Evolutionary conservation across 2,888 invertebrate genomes (phyloP), one percentile per base, ranked within the genome.

Genomic region (Crocallis elinguaria): DNA sequence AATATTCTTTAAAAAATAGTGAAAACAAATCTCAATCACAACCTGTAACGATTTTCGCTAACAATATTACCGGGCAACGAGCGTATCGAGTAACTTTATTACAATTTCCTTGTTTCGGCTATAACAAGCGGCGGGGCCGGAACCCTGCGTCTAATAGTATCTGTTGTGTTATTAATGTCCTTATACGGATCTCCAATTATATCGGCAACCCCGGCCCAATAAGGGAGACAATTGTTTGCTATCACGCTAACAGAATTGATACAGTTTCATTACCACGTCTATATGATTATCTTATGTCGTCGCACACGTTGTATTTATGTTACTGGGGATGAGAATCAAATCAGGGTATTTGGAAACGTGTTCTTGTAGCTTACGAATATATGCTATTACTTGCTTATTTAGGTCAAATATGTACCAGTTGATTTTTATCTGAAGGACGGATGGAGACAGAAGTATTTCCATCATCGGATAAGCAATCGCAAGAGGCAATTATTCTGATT

Each of bases 141-240:
- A 70, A 68, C 77, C 77, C 65, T 73, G 69, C 72, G 66, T 75
- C 80, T 81, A 83, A 85, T 85, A 75, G 77, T 79, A 85, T 83
- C 84, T 84, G 79, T 86, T 86, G 81, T 83, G 84, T 86, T 86
- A 86, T 87, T 87, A 86, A 87, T 86, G 82, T 76, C 79, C 75
- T 77, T 77, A 82, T 84, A 81, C 80, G 77, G 79, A 78, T 78
- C 79, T 84, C 82, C 82, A 86, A 87, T 87, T 85, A 84, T 83
- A 79, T 80, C 71, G 71, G 69, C 65, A 68, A 64, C 65, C 60
- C 62, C 64, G 70, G 66, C 68, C 67, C 62, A 54, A 54, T 54
- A 54, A 54, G 38, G 48, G 53, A 49, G 48, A 54, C 53, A 54
- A 54, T 54, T 75, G 66, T 71, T 73, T 71, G 64, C 60, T 67